Conservation (phyloP, 2,888 invertebrate species). For the Saturnia pavonia region DNA sequence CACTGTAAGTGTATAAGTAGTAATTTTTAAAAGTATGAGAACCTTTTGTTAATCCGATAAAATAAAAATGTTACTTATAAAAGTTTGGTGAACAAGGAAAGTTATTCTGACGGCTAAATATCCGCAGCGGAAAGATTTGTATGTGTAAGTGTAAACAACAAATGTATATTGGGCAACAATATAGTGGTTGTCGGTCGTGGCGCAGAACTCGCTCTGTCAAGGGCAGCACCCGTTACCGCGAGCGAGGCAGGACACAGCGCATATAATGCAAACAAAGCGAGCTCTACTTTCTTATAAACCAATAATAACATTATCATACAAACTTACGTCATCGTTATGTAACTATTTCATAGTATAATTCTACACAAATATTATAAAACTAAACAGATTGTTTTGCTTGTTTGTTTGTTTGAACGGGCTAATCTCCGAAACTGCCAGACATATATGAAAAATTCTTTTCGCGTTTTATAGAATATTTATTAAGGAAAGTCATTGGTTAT, state of each 20-base stretch:
- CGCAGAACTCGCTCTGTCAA: conserved; percentile 68
- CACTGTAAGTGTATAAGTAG: background rate
- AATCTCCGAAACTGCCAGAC: too few relatives aligned
- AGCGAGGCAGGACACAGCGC: conserved; percentile 32
- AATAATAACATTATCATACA: conserved; percentile 38
- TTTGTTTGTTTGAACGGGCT: too few relatives aligned
- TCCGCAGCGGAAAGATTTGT: background rate
- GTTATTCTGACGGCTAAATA: background rate
- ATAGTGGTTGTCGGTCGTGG: conserved; percentile 30
- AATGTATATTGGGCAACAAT: conserved; percentile 29
- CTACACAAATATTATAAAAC: background rate
- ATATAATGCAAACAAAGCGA: conserved; percentile 52
- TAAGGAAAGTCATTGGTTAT: too few relatives aligned
- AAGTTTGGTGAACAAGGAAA: background rate
- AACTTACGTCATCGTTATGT: conserved; percentile 2
- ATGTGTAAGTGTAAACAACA: background rate
- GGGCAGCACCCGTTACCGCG: conserved; percentile 70
- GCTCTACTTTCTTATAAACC: conserved; percentile 68
- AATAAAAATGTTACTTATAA: background rate
- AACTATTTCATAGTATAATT: background rate
- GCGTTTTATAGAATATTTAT: too few relatives aligned
- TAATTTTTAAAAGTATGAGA: too few relatives aligned
- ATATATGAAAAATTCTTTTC: too few relatives aligned
- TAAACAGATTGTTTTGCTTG: too few relatives aligned
- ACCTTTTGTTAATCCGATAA: background rate